Percentiles rank a stretch among this genome's conserved stretches.
phyloP scores from a whole-genome alignment of 2,888 invertebrate genomes.

The Cordilura impudica region DNA sequence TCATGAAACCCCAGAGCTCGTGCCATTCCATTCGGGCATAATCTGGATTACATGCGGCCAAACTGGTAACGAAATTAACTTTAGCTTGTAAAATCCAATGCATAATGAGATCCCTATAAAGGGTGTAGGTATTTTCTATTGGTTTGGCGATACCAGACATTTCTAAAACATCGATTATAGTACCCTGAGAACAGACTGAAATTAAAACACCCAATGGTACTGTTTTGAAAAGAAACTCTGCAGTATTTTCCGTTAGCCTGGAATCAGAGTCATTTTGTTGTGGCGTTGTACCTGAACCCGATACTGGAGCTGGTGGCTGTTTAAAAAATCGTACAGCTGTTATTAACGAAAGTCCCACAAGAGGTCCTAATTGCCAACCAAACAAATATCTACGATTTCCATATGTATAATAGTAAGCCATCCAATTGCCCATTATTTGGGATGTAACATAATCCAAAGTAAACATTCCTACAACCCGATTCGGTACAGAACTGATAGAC shows the following conservation, averaged over 20 bases:
- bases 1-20: conserved; percentile 74
- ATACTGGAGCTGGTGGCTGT: conserved; percentile 40
- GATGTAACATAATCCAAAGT: conserved; percentile 75
- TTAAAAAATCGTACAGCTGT: conserved; percentile 69
- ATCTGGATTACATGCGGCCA: conserved; percentile 75
- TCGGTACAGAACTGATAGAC: conserved; percentile 79
- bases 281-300: conserved; percentile 33
- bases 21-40: conserved; percentile 71
- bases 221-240: conserved; percentile 70
- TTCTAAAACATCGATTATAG: conserved; percentile 71
- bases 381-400: conserved; percentile 74
- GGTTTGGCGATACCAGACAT: conserved; percentile 70
- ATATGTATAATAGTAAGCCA: conserved; percentile 73
- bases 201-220: conserved; percentile 71
- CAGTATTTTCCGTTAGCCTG: conserved; percentile 48
- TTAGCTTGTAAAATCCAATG: conserved; percentile 74
- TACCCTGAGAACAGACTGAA: conserved; percentile 72
- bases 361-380: conserved; percentile 75
- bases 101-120: conserved; percentile 73
- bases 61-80: conserved; percentile 73
- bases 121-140: conserved; percentile 70
- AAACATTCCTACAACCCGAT: conserved; percentile 77
- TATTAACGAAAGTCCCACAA: conserved; percentile 72
- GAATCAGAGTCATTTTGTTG: conserved; percentile 32
- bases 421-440: conserved; percentile 72